These are phyloP conservation scores for Coelopa frigida DNA, from an alignment of 1,140 invertebrate species.

Conservation along the genomic window DNA sequence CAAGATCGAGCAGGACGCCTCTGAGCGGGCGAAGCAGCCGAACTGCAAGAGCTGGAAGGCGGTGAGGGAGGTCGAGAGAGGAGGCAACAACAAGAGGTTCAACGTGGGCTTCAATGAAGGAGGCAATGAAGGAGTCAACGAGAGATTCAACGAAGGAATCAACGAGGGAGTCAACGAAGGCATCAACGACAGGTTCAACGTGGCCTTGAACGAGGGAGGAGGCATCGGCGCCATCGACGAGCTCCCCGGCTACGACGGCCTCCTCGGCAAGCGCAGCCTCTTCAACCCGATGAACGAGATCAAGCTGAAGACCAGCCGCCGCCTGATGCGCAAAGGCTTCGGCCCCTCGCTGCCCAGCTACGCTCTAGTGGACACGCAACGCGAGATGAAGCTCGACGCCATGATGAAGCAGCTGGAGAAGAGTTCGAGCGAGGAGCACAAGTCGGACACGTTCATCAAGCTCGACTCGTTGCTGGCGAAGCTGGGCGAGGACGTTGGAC, in stretches of 20 bases:
- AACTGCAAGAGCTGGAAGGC: neutral
- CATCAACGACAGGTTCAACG: neutral
- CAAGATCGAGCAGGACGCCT: conserved; percentile 35
- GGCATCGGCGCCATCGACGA: too few species aligned
- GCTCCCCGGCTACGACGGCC: too few species aligned
- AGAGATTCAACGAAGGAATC: too few species aligned
- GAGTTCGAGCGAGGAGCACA: neutral
- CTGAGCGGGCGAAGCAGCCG: conserved; percentile 2
- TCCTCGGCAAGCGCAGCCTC: conserved; percentile 19
- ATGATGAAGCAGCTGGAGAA: conserved; percentile 12
- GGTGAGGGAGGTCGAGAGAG: neutral
- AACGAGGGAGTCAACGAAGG: too few species aligned
- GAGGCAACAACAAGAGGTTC: neutral
- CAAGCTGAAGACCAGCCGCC: conserved; percentile 33
- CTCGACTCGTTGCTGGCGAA: too few species aligned
- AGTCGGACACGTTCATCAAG: too few species aligned
- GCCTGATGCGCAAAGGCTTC: conserved; percentile 30
- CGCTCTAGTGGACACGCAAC: conserved; percentile 17
- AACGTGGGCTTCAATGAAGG: neutral
- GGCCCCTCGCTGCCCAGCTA: conserved; percentile 35
- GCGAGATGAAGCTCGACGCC: conserved; percentile 13
- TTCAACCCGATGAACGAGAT: conserved; percentile 41
- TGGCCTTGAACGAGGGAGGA: conserved; percentile 1
- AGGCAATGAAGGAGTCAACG: neutral
- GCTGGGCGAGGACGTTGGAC: too few species aligned